Evolutionary conservation across 2,888 invertebrate species (phyloP).

Genomic region (Drosophila algonquin): DNA sequence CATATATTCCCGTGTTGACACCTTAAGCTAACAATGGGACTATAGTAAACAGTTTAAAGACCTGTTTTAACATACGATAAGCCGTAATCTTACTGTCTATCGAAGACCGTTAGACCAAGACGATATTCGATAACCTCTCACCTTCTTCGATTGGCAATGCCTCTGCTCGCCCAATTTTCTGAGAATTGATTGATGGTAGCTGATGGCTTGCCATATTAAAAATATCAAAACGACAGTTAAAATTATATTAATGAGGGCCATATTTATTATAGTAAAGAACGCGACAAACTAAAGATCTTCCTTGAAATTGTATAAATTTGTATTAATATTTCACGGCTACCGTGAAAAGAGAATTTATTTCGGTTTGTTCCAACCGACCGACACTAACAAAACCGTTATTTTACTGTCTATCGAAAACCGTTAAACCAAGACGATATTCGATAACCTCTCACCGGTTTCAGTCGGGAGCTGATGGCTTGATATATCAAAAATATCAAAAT

Average conservation of each 20-base stretch:
- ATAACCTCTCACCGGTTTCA: not conserved
- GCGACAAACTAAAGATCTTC: not conserved
- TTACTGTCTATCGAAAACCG: constrained; percentile 1
- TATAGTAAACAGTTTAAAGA: not conserved
- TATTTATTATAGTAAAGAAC: not conserved
- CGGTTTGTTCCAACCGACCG: no score
- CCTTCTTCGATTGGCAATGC: not conserved
- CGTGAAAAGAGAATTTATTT: no score
- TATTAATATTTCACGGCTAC: no score
- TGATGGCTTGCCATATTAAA: not conserved
- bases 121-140: not conserved
- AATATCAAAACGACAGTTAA: constrained; percentile 1
- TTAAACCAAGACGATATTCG: not conserved
- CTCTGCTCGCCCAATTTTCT: not conserved
- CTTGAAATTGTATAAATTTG: not conserved
- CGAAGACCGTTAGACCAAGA: not conserved
- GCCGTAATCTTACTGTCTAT: not conserved
- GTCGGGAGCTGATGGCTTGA: not conserved
- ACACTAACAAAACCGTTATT: no score
- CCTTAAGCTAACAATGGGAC: constrained; percentile 4
- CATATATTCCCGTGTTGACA: constrained; percentile 13
- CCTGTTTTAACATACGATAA: constrained; percentile 3
- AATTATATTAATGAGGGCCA: constrained; percentile 5
- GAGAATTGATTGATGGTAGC: not conserved
- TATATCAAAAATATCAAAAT: not conserved